A percentile compares a stretch with the other conserved stretches of the same genome.
phyloP scores from a whole-genome alignment of 2,888 invertebrate species.

The Caradrina clavipalpis region DNA sequence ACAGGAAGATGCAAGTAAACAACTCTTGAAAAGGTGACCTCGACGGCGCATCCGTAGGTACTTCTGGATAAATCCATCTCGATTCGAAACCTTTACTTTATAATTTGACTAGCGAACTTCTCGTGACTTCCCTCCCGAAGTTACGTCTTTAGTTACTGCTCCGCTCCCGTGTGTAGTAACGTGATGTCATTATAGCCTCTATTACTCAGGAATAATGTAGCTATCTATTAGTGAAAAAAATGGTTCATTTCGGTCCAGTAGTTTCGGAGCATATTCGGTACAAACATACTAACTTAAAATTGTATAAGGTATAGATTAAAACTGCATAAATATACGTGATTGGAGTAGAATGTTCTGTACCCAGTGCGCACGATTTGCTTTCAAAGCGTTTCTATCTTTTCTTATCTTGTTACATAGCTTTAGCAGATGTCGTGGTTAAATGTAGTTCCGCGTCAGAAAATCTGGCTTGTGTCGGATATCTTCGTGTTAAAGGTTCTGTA shows the following conservation, averaged over 20 bases:
- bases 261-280: too few relatives aligned
- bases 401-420: slow-evolving; percentile 4
- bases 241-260: too few relatives aligned
- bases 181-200: too few relatives aligned
- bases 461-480: neutral
- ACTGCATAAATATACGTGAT: slow-evolving; percentile 36
- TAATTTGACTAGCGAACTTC: too few relatives aligned
- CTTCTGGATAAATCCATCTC: slow-evolving; percentile 64
- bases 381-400: slow-evolving; percentile 31
- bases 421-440: slow-evolving; percentile 29
- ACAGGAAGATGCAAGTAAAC: slow-evolving; percentile 67
- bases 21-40: slow-evolving; percentile 73
- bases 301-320: too few relatives aligned
- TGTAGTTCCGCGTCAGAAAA: slow-evolving; percentile 32
- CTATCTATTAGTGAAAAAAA: too few relatives aligned
- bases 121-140: too few relatives aligned
- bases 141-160: too few relatives aligned
- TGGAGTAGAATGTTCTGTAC: slow-evolving; percentile 23
- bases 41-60: slow-evolving; percentile 61
- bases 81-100: slow-evolving; percentile 66
- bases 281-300: too few relatives aligned
- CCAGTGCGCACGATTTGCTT: slow-evolving; percentile 53
- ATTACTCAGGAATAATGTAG: too few relatives aligned
- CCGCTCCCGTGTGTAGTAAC: too few relatives aligned
- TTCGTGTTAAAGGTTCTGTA: slow-evolving; percentile 14